Evolutionary conservation across 2,797 vertebrate genomes (phyloP), one percentile per base, ranked within the genome.

Genomic region (Sciaenops ocellatus): DNA sequence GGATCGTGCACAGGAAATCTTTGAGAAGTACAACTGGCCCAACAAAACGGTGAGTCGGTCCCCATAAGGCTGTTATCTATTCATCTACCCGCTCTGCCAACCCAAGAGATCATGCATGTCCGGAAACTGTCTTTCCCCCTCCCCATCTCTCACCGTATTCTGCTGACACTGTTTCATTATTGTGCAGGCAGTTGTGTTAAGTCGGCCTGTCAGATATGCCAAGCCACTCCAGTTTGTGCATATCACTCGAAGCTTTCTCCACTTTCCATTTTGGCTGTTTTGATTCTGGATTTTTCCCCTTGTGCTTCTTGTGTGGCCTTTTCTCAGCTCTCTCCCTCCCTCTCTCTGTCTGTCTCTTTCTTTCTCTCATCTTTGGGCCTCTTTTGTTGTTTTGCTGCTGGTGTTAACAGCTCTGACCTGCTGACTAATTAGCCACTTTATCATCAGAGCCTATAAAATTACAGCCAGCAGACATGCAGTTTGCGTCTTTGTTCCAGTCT

Each of bases 11-110:
- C 97, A 99, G 91, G 98, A 99, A 0, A 96, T 99, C 93, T 99
- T 99, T 81, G 97, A 99, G 94, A 98, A 96, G 91, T 98, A 99
- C 95, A 99, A 99, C 93, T 99, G 98, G 98, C 98, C 98, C 86
- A 99, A 99, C 90, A 98, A 98, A 92, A 98, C 98, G 26, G 98
- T 99, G 92, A 96, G 97, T 87, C 38, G 85, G 70, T 81, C 78
- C 56, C 55, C 71, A 51, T 17, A 26, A 76, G 78, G 61, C 78
- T 71, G 60, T 62, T 73, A 78, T 84, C 71, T 60, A 2, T 80
- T 65, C 68, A 47, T 84, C 44, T 67, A 26, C 76, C 69, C 3
- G 30, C 84, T 76, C 48, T 74, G 71, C 76, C 64, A 78, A 73
- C 73, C 54, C 30, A 38, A 26, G 69, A 79, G 57, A 73, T 67